These are phyloP conservation scores for Sipha maydis DNA, from an alignment of 2,888 invertebrate genomes.

Conservation along the genomic window DNA sequence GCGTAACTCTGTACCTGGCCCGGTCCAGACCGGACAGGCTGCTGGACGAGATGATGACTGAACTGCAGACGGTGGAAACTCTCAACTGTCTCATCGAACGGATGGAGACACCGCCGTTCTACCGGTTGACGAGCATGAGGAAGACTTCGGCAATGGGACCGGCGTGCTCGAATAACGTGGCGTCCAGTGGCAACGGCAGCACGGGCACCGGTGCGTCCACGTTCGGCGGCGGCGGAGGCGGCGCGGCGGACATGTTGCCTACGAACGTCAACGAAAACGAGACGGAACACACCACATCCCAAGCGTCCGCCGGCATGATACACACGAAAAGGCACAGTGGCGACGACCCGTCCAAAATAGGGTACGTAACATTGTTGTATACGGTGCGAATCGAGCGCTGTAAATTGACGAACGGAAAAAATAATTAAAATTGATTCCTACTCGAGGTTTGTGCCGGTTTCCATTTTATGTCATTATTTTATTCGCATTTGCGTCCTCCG, in stretches of 20 bases:
- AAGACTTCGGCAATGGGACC: conserved; percentile 79
- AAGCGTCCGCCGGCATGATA: conserved; percentile 81
- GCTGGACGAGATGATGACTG: conserved; percentile 96
- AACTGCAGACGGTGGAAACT: conserved; percentile 96
- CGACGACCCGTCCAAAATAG: conserved; percentile 83
- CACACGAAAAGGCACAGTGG: conserved; percentile 95
- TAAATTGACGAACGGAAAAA: too few relatives aligned
- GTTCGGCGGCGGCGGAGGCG: neutral
- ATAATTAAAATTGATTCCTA: too few relatives aligned
- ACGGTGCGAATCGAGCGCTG: too few relatives aligned
- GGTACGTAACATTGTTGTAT: conserved; percentile 69
- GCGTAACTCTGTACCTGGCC: conserved; percentile 92
- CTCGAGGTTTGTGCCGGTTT: too few relatives aligned
- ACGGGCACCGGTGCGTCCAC: neutral
- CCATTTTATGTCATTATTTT: too few relatives aligned
- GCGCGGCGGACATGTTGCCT: conserved; percentile 7
- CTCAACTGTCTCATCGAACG: conserved; percentile 95
- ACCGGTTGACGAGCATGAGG: conserved; percentile 90
- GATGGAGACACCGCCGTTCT: conserved; percentile 98
- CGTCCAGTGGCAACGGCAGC: conserved; percentile 8
- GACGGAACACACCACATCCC: conserved; percentile 44
- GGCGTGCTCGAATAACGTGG: conserved; percentile 75
- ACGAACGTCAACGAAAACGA: conserved; percentile 53
- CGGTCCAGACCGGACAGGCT: conserved; percentile 91
- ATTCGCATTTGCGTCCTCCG: too few relatives aligned